Base-by-base conservation (phyloP, 1,140 invertebrate species). In the Drosophila paulistorum region DNA sequence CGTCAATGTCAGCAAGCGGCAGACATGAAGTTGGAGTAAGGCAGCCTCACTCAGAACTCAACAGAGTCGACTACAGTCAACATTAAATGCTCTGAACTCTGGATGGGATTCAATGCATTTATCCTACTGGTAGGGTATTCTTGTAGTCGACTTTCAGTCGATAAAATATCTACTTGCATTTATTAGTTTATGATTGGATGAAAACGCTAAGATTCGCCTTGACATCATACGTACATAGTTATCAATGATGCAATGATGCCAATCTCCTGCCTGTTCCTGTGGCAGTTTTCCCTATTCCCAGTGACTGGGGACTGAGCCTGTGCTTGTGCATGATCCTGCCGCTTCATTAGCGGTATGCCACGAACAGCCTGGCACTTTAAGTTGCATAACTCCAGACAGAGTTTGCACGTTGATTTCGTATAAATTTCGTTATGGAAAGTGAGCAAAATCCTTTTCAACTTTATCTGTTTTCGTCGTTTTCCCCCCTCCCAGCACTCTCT, bases 121-220 rank as follows among this genome's bases (percentile, higher is more conserved):
- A 0, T 1, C 30, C 30, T 30, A 7, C 3, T 1, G 30, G 30
- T 30, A 30, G 30, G 6, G 30, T 30, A 30, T 30, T 30, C 30
- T 0, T 30, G 30, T 30, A 30, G 30, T 30, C 30, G 30, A 30
- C 41, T 17, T 23, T 66, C 17, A 59, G 65, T 30, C 6, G 35
- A 9, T 37, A 39, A 39, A n/a, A 9, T 39, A 11, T 17, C 58
- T 60, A 23, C 20, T 11, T 33, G 45, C 41, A 66, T 23, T 37
- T 59, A 68, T 69, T 71, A 69, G 33, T 68, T 60, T 30, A 55
- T 61, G 62, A 59, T 66, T 37, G 72, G 45, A 66, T 35, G 70
- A 42, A n/a, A 37, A 26, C 26, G 35, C 61, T 51, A 9, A 51
- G 45, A 10, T 20, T 23, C 41, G 60, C 59, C 51, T 55, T 54